phyloP scores from a whole-genome alignment of 1,140 invertebrate genomes.

The Bilobella aurantiaca region DNA sequence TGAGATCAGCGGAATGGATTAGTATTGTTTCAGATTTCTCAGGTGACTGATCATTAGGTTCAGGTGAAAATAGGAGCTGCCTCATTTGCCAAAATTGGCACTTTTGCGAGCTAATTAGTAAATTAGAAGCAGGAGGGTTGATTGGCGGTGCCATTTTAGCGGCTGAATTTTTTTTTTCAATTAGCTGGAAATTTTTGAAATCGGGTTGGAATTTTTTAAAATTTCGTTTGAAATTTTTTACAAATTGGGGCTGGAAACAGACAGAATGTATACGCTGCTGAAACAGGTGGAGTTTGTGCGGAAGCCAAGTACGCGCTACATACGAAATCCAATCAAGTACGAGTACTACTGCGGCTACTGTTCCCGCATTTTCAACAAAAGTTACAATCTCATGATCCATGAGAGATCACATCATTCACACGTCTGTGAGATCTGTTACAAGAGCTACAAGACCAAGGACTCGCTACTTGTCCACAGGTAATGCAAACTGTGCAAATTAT shows the following conservation, averaged over 20 bases:
- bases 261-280: background rate
- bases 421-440: constrained; percentile 95
- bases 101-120: too few species aligned
- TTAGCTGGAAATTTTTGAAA: background rate
- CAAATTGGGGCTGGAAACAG: background rate
- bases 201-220: background rate
- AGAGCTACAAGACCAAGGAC: constrained; percentile 95
- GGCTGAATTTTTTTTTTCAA: too few species aligned
- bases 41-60: background rate
- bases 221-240: background rate
- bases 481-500: constrained; percentile 36
- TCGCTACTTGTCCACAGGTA: constrained; percentile 91
- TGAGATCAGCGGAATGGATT: background rate
- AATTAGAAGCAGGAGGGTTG: too few species aligned
- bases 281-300: constrained; percentile 1
- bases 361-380: constrained; percentile 94
- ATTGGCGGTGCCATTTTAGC: too few species aligned
- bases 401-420: constrained; percentile 96
- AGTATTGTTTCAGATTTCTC: background rate
- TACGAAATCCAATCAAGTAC: constrained; percentile 52
- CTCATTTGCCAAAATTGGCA: background rate
- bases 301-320: background rate
- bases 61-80: background rate
- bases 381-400: constrained; percentile 98
- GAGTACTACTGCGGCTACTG: constrained; percentile 99